Conservation (phyloP, 2,113 vertebrate species). For the Eulemur macaco region DNA sequence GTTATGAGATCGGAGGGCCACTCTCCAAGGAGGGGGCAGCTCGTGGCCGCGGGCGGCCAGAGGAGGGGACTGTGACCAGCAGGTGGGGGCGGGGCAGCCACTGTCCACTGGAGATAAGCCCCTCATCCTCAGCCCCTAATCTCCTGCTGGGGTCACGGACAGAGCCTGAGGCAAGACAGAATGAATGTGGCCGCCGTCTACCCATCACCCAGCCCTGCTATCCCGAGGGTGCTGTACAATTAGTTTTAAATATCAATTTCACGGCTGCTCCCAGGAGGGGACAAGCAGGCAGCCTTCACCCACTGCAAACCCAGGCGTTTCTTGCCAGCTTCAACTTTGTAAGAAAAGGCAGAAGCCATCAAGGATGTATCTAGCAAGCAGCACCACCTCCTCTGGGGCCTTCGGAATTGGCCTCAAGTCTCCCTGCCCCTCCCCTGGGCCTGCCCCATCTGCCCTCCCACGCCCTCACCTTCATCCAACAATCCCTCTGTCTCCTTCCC, state of each 20-base stretch:
- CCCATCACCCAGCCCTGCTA: neutral
- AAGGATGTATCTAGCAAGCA: rapidly evolving
- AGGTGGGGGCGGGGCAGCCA: neutral
- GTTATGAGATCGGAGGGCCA: conserved; percentile 57
- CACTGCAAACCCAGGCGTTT: neutral
- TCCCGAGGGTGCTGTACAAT: neutral
- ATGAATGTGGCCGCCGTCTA: neutral
- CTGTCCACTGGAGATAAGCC: conserved; percentile 67
- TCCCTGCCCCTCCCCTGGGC: neutral
- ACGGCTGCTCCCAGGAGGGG: neutral
- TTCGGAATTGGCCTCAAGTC: rapidly evolving
- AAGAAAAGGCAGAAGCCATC: neutral
- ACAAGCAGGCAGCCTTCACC: neutral
- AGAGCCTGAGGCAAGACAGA: conserved; percentile 29
- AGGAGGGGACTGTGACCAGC: neutral
- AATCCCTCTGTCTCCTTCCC: neutral
- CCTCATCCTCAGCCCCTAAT: neutral
- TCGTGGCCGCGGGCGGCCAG: neutral
- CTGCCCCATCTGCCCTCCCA: neutral
- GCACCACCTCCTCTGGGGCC: rapidly evolving
- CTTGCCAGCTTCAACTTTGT: neutral
- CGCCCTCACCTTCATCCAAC: too few species aligned
- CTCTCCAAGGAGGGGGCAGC: neutral
- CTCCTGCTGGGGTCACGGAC: conserved; percentile 25
- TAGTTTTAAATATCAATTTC: conserved; percentile 76